phyloP scores from a whole-genome alignment of 37 sponge, comb jelly and placozoan genomes.

The Spongia lamella region DNA sequence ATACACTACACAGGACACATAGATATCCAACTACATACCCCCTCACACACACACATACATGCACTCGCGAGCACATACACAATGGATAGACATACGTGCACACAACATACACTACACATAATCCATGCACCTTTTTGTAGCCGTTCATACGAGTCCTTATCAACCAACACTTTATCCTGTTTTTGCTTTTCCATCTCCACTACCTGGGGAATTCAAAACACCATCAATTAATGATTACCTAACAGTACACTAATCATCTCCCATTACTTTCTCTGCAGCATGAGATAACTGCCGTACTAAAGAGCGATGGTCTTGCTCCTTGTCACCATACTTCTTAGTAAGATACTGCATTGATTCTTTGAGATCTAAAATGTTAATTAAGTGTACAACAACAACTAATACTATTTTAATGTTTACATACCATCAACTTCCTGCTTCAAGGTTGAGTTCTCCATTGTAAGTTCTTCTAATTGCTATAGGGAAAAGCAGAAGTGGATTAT shows the following conservation, averaged over 20 bases:
- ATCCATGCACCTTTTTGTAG: slow-evolving; percentile 29
- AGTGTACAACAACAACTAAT: too few relatives aligned
- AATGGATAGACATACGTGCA: too few relatives aligned
- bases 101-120: too few relatives aligned
- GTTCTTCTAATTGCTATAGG: slow-evolving; percentile 45
- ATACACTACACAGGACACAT: too few relatives aligned
- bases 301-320: not conserved
- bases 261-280: not conserved
- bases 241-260: not conserved
- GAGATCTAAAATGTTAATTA: slow-evolving; percentile 35
- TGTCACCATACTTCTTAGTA: not conserved
- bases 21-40: too few relatives aligned
- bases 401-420: not conserved
- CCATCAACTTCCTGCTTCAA: slow-evolving; percentile 50
- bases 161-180: not conserved
- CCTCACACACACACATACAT: too few relatives aligned
- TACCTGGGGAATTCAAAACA: not conserved
- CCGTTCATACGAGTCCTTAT: slow-evolving; percentile 22
- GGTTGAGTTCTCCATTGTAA: slow-evolving; percentile 54
- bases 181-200: slow-evolving; percentile 6
- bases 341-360: slow-evolving; percentile 21
- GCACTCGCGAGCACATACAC: too few relatives aligned
- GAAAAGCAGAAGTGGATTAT: not conserved
- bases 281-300: not conserved
- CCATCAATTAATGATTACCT: not conserved